Base-by-base conservation (phyloP, 2,888 invertebrate genomes). In the Netelia melanura region DNA sequence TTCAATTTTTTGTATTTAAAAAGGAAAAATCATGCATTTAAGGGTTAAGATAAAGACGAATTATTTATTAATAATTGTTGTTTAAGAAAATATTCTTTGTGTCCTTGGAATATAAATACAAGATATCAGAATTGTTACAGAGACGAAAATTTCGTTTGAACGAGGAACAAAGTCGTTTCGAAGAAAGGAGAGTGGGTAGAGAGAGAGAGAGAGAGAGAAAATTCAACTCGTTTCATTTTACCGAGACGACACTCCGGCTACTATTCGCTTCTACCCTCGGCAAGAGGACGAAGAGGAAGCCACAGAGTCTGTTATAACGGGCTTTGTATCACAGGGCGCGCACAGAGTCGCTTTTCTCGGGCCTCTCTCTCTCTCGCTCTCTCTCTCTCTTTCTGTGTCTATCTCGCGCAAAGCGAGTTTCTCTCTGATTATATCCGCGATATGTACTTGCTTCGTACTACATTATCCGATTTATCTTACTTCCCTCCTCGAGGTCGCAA, bases 401-500 rank as follows among this genome's bases (percentile, higher is more conserved):
- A 64, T 62, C 81, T 58, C 58, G 21, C 70, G 43, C 56, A 25
- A 11, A 62, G 21, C n/a, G 44, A 21, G 11, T 38, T 38, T 56
- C 64, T 72, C 54, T 25, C 38, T 23, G 52, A 21, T 70, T 56
- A 65, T 68, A 52, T 75, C 43, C 68, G n/a, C 64, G 44, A 52
- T 52, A 64, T 48, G 52, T 10, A 44, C 52, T 25, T 62, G 21
- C 67, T 30, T 48, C 64, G 54, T 68, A 75, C 71, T 81, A 70
- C 56, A 86, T 80, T 85, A 86, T 81, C 83, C 74, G 71, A 81
- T 87, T 86, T 85, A 87, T 87, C 82, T 87, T 87, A 80, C 81
- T 81, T 83, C 77, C 80, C 70, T 74, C 80, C 70, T 30, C 11
- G 25, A 38, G 72, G 44, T 17, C 5, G 56, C 56, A 65, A 72